Percentiles rank a stretch among this genome's conserved stretches.
Conservation (phyloP, 2,888 invertebrate species). For the Galerucella pusilla region DNA sequence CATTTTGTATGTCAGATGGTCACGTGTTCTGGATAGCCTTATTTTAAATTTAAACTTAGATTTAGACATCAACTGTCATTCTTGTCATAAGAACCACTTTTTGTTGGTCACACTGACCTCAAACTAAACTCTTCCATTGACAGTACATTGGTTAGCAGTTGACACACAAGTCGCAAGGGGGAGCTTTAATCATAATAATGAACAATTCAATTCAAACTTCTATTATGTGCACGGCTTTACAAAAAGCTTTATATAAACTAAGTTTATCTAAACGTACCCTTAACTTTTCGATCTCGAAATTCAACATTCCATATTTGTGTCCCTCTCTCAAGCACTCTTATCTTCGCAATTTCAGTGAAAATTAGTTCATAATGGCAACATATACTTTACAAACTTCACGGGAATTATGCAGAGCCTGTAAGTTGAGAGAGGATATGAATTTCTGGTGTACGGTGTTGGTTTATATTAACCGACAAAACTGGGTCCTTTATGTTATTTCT, state of each 20-base stretch:
- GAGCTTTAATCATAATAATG: no score
- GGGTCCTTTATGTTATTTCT: neutral
- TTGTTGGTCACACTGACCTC: no score
- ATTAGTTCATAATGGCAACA: constrained; percentile 18
- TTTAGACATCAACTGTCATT: no score
- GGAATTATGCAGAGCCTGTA: constrained; percentile 4
- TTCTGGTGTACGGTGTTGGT: neutral
- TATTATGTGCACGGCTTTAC: neutral
- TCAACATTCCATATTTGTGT: constrained; percentile 14
- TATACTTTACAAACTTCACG: constrained; percentile 12
- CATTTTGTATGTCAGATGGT: no score
- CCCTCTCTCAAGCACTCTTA: neutral
- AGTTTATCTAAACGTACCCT: neutral
- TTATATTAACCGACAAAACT: constrained; percentile 1
- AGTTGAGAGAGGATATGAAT: constrained; percentile 1
- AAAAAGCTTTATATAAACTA: constrained; percentile 7
- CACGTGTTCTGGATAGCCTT: no score
- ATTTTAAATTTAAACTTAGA: no score
- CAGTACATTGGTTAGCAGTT: no score
- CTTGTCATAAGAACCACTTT: no score
- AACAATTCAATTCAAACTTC: neutral
- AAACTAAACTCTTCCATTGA: no score
- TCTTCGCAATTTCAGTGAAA: constrained; percentile 14
- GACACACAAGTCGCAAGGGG: no score
- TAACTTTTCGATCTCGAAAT: constrained; percentile 4